These are phyloP conservation scores for Sebastes fasciatus DNA, from an alignment of 2,113 vertebrate genomes.

Conservation along the genomic window DNA sequence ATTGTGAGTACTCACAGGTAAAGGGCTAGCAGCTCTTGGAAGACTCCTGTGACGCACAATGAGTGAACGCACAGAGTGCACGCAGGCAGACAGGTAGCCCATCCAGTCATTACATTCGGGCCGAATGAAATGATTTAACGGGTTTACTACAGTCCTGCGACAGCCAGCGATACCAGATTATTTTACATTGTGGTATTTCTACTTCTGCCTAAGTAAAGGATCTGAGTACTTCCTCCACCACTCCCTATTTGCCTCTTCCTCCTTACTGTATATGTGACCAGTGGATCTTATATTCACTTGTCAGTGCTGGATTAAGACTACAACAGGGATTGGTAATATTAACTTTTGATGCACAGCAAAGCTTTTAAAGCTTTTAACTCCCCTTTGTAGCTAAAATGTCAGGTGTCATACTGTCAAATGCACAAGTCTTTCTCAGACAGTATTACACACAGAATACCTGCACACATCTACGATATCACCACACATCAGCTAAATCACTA, in stretches of 20 bases:
- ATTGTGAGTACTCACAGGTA: too few species aligned
- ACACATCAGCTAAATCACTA: not conserved
- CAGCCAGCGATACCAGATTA: too few species aligned
- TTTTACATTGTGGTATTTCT: not conserved
- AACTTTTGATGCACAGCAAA: not conserved
- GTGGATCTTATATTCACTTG: not conserved
- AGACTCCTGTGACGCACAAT: too few species aligned
- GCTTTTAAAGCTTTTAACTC: not conserved
- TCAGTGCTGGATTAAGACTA: not conserved
- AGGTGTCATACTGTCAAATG: conserved; percentile 6
- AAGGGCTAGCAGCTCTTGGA: too few species aligned
- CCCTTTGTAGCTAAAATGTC: not conserved
- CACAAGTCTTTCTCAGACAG: not conserved
- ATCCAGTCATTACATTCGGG: too few species aligned
- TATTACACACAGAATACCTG: not conserved
- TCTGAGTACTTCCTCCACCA: not conserved
- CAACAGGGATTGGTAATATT: not conserved
- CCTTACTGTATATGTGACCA: not conserved
- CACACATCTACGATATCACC: not conserved
- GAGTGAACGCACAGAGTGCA: too few species aligned
- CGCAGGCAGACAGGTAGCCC: too few species aligned
- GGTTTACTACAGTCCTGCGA: too few species aligned
- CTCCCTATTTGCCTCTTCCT: not conserved
- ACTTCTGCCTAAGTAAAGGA: not conserved
- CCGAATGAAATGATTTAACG: too few species aligned